Conservation (phyloP, 2,888 invertebrate species). For the Deroplatys truncata region DNA sequence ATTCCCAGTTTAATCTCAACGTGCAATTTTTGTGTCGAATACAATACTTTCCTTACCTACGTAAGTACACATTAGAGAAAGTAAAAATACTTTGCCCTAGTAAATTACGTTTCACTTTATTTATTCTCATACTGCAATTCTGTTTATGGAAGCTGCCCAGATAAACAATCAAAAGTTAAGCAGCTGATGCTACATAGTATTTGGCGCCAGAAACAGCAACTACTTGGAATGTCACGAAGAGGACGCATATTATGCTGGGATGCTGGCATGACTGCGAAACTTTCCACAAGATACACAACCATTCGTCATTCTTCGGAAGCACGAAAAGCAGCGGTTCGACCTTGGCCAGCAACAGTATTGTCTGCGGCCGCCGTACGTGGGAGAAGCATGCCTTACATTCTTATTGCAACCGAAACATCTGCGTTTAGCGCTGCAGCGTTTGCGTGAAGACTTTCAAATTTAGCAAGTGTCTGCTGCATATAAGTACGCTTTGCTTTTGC, state of each 20-base stretch:
- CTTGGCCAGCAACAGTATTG: not conserved
- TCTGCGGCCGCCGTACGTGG: not conserved
- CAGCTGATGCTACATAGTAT: not conserved
- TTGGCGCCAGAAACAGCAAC: not conserved
- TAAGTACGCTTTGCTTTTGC: too few species aligned
- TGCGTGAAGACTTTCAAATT: too few species aligned
- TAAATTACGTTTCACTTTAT: too few species aligned
- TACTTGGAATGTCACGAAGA: not conserved
- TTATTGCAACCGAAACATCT: not conserved
- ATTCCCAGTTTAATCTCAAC: too few species aligned
- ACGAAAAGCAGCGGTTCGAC: not conserved
- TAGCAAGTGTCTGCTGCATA: too few species aligned
- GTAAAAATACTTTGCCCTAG: too few species aligned
- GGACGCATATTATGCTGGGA: not conserved
- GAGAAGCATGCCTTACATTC: not conserved
- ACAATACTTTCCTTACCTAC: too few species aligned
- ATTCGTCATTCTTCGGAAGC: not conserved
- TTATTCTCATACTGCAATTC: too few species aligned
- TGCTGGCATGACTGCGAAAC: not conserved
- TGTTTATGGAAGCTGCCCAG: not conserved
- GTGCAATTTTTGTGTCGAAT: too few species aligned
- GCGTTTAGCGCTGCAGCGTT: not conserved
- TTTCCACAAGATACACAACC: not conserved
- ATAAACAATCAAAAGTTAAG: not conserved
- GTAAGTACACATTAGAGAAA: too few species aligned